Evolutionary conservation across 2,797 vertebrate genomes (phyloP).

Genomic region (Crypturellus tataupa): DNA sequence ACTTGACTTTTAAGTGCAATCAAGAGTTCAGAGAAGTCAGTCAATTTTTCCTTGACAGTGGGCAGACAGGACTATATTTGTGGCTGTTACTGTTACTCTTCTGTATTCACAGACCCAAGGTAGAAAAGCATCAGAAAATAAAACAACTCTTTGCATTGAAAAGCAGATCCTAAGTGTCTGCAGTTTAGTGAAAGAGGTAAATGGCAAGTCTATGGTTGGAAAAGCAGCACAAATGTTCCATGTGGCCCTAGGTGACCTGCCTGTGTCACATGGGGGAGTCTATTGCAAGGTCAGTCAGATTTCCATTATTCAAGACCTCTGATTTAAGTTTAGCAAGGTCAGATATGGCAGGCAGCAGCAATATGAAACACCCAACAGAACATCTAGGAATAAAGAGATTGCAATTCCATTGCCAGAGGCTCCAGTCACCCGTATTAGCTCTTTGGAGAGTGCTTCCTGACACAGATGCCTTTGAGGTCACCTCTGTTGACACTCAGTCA

Average conservation of each 20-base stretch:
- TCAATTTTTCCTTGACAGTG: too few relatives aligned
- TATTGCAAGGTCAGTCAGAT: background rate
- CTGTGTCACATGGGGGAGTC: background rate
- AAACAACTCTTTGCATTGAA: background rate
- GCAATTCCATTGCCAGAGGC: background rate
- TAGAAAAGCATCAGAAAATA: background rate
- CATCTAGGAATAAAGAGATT: background rate
- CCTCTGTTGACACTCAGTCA: background rate
- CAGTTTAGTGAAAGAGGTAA: background rate
- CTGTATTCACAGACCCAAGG: background rate
- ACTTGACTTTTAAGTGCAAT: background rate
- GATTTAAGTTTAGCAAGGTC: background rate
- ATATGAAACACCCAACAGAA: background rate
- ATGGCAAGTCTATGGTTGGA: background rate
- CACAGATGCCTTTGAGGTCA: constrained; percentile 5
- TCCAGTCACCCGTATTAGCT: background rate
- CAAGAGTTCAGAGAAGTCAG: background rate
- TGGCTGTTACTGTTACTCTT: background rate
- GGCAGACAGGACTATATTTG: background rate
- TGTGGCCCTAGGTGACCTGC: background rate
- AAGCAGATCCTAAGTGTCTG: background rate
- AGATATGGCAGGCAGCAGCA: background rate
- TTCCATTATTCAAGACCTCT: background rate
- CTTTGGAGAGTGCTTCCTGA: background rate
- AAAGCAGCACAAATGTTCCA: background rate